A percentile compares a stretch with the other conserved stretches of the same genome.
These are phyloP conservation scores for Cyrtorhinus lividipennis DNA, from an alignment of 1,140 invertebrate species.

Conservation along the genomic window DNA sequence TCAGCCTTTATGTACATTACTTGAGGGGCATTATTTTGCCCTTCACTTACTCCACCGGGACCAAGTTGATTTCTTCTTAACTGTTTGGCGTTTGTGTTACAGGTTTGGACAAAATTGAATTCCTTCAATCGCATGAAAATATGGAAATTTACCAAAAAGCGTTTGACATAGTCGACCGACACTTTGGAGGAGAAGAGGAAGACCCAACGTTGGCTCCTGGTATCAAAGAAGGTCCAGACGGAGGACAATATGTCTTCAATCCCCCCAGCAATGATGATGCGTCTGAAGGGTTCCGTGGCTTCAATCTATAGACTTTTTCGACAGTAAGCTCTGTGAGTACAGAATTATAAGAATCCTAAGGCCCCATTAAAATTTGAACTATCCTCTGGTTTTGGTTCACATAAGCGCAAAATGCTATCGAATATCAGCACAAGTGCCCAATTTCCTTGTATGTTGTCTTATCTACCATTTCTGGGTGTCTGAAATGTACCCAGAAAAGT, in stretches of 20 bases:
- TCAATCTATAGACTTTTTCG: conserved; percentile 49
- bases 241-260: conserved; percentile 50
- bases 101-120: conserved; percentile 96
- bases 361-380: too few species aligned
- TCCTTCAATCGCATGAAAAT: conserved; percentile 91
- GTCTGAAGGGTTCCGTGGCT: conserved; percentile 57
- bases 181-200: conserved; percentile 84
- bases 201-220: conserved; percentile 62
- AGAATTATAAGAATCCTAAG: too few species aligned
- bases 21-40: too few species aligned
- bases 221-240: conserved; percentile 48
- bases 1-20: too few species aligned
- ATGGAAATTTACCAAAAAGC: conserved; percentile 92
- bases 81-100: conserved; percentile 9
- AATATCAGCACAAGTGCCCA: too few species aligned
- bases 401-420: too few species aligned
- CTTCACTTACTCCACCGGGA: too few species aligned
- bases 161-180: conserved; percentile 91
- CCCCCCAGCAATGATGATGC: conserved; percentile 34
- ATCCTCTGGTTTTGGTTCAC: too few species aligned
- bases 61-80: conserved; percentile 7
- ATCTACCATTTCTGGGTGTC: too few species aligned
- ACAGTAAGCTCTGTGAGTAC: not conserved
- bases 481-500: too few species aligned
- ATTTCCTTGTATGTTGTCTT: too few species aligned